Percentiles rank a stretch among this genome's conserved stretches.
Evolutionary conservation across 2,888 invertebrate species (phyloP).

Genomic region (Laothoe populi): DNA sequence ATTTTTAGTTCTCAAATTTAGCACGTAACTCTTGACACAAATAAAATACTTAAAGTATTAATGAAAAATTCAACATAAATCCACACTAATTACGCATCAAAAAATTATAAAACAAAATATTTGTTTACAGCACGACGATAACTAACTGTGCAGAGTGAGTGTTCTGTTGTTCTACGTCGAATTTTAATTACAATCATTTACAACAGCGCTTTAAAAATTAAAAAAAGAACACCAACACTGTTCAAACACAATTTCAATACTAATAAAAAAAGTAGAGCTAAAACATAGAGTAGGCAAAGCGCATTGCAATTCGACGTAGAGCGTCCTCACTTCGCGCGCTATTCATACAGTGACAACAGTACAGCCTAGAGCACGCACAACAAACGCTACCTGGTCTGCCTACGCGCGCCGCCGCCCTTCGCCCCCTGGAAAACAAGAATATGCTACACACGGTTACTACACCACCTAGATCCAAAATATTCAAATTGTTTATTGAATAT

Average conservation of each 20-base stretch:
- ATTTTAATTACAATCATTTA: constrained; percentile 51
- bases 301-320: constrained; percentile 68
- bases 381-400: constrained; percentile 83
- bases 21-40: constrained; percentile 74
- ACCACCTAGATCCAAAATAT: constrained; percentile 37
- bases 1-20: constrained; percentile 49
- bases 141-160: constrained; percentile 83
- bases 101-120: constrained; percentile 77
- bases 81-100: constrained; percentile 82
- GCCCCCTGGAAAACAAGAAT: constrained; percentile 84
- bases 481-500: neutral
- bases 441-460: constrained; percentile 78
- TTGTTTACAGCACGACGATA: constrained; percentile 82
- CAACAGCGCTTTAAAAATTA: constrained; percentile 53
- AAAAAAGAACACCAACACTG: constrained; percentile 32
- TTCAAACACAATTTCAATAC: neutral
- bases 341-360: constrained; percentile 83
- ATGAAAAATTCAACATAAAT: constrained; percentile 77
- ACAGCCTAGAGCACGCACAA: constrained; percentile 85
- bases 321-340: constrained; percentile 78
- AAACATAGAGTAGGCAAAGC: constrained; percentile 44
- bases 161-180: constrained; percentile 67
- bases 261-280: neutral
- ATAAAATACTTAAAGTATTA: constrained; percentile 63
- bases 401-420: constrained; percentile 77